Conservation (phyloP, 1,140 invertebrate genomes). For the Ephestia elutella region DNA sequence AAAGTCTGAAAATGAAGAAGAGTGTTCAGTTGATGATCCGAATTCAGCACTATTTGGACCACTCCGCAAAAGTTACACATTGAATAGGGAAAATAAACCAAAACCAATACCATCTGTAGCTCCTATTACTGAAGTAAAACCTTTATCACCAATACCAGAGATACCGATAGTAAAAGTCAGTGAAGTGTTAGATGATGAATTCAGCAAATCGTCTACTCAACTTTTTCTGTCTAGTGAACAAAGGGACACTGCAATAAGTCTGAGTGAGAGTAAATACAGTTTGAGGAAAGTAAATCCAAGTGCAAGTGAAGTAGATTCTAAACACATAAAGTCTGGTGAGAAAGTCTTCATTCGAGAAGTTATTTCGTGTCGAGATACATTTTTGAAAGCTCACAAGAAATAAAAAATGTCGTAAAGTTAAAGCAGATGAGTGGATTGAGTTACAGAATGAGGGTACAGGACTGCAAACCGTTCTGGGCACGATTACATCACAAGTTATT, state of each 20-base stretch:
- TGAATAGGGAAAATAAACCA: constrained; percentile 32
- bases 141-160: constrained; percentile 11
- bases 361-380: constrained; percentile 48
- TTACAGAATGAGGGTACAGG: constrained; percentile 47
- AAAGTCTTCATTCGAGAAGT: constrained; percentile 60
- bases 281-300: constrained; percentile 19
- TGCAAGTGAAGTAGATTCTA: constrained; percentile 21
- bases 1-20: constrained; percentile 25
- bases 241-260: constrained; percentile 30
- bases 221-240: constrained; percentile 39
- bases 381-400: constrained; percentile 55
- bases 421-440: constrained; percentile 59
- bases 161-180: constrained; percentile 28
- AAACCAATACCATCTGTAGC: constrained; percentile 6
- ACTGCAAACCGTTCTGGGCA: constrained; percentile 15
- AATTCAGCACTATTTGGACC: constrained; percentile 48
- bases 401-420: constrained; percentile 53
- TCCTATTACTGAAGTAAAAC: constrained; percentile 12
- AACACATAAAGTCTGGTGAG: constrained; percentile 56
- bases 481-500: not conserved
- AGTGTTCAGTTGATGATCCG: constrained; percentile 37
- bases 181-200: constrained; percentile 36
- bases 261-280: constrained; percentile 23
- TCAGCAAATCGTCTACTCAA: constrained; percentile 41
- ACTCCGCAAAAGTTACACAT: constrained; percentile 44